Base-by-base conservation (phyloP, 2,113 vertebrate species). In the Panthera uncia region DNA sequence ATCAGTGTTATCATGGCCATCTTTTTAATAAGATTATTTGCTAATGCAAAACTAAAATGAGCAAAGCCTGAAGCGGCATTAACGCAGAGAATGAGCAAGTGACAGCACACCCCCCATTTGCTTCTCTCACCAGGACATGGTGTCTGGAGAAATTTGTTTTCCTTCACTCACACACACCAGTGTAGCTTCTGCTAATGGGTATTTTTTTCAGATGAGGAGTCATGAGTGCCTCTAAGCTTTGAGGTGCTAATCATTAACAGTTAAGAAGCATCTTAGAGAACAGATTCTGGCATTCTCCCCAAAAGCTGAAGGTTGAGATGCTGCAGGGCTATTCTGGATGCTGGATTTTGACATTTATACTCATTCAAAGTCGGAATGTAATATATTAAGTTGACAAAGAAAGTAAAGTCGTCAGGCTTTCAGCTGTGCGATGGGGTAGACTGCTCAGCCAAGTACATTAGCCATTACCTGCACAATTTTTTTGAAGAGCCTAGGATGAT, bases 21-120 rank as follows among this genome's bases (percentile, higher is more conserved):
- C 98, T 98, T 98, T 98, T 98, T 98, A 98, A 98, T 98, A 98
- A 97, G 97, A 98, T 98, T 98, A 98, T 98, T 98, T 99, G 98
- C 98, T 98, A 98, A 98, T 97, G 98, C 98, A 98, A 97, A 98
- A 96, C 98, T 97, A 97, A 98, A 98, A 84, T 97, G 98, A 97
- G 97, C 96, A 84, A 16, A 93, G 98, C 98, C 98, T 94, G 71
- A 31, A 98, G 98, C 98, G 96, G 76, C 23, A 65, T 98, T 97
- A 98, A 95, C 74, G 79, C 92, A 92, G 89, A 57, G 96, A 97
- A 95, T 91, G 16, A 11, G 97, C 98, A 98, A 98, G 97, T 96
- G 97, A 97, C 89, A 97, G 45, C 87, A 91, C 65, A 29, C 36
- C 78, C 87, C 83, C 68, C 19, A 45, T 97, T 87, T 91, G 78